phyloP scores from a whole-genome alignment of 2,797 vertebrate genomes.

The Periparus ater region DNA sequence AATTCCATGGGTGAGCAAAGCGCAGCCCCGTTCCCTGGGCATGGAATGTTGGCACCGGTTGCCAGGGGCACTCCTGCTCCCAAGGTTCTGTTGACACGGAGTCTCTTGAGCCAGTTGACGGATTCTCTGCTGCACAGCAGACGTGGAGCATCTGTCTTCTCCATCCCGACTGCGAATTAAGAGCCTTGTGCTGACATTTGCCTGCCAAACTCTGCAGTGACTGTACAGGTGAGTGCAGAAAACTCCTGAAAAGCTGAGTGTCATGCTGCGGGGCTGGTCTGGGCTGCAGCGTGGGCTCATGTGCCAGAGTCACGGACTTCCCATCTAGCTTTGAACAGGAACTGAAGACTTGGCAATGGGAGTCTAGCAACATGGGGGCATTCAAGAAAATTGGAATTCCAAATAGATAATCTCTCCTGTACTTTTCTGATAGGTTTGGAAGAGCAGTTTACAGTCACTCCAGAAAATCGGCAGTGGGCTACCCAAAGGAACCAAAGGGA shows the following conservation, averaged over 20 bases:
- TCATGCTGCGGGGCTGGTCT: background rate
- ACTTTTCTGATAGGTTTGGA: constrained; percentile 42
- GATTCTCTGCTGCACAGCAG: background rate
- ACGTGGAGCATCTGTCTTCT: background rate
- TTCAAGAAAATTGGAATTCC: background rate
- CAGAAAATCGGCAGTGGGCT: background rate
- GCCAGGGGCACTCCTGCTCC: background rate
- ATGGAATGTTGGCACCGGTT: no score
- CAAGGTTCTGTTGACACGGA: background rate
- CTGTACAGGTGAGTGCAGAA: background rate
- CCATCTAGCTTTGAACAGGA: background rate
- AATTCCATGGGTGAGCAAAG: no score
- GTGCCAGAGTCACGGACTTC: background rate
- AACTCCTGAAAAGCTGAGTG: background rate
- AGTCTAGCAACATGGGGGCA: background rate
- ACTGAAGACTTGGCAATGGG: background rate
- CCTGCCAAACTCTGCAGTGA: background rate
- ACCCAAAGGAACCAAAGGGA: background rate
- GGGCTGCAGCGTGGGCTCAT: background rate
- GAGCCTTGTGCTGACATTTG: background rate
- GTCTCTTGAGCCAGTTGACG: background rate
- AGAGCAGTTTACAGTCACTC: background rate
- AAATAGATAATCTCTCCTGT: background rate
- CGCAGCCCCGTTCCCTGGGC: no score
- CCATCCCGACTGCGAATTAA: background rate